A percentile compares a stretch with the other conserved stretches of the same genome.
Evolutionary conservation across 2,113 vertebrate genomes (phyloP).

Genomic region (Psittacara wagleri): DNA sequence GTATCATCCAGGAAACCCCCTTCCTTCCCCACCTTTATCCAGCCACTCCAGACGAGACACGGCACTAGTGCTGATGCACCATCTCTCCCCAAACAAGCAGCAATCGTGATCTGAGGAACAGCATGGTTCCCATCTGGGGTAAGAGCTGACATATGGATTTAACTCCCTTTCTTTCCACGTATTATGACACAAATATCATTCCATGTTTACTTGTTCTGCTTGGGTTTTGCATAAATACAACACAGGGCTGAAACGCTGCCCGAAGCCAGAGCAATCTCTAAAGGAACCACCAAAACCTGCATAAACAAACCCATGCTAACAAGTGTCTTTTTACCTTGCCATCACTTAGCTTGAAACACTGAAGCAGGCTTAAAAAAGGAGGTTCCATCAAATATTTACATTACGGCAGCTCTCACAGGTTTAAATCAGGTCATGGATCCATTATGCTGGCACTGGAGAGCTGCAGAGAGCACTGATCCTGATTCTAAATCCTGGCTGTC

Average conservation of each 20-base stretch:
- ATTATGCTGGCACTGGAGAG: background rate
- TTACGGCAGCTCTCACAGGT: background rate
- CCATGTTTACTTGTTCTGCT: background rate
- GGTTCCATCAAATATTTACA: constrained; percentile 16
- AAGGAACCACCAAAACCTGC: background rate
- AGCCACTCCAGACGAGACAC: background rate
- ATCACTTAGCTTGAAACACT: background rate
- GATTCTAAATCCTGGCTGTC: background rate
- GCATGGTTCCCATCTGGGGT: background rate
- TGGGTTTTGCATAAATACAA: background rate
- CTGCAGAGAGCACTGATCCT: background rate
- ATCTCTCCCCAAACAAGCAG: background rate
- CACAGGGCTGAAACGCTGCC: background rate
- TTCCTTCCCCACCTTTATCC: background rate
- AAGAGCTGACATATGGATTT: background rate
- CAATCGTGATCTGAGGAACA: accelerated
- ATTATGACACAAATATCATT: background rate
- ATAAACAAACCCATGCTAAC: accelerated
- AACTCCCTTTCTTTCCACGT: background rate
- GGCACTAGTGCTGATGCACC: accelerated
- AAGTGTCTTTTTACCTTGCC: background rate
- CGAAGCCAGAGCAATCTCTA: background rate
- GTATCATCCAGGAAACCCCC: background rate
- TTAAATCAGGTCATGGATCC: background rate
- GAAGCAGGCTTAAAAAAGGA: background rate